These are phyloP conservation scores for Dynastes maya DNA, from an alignment of 2,888 invertebrate genomes.

Conservation along the genomic window DNA sequence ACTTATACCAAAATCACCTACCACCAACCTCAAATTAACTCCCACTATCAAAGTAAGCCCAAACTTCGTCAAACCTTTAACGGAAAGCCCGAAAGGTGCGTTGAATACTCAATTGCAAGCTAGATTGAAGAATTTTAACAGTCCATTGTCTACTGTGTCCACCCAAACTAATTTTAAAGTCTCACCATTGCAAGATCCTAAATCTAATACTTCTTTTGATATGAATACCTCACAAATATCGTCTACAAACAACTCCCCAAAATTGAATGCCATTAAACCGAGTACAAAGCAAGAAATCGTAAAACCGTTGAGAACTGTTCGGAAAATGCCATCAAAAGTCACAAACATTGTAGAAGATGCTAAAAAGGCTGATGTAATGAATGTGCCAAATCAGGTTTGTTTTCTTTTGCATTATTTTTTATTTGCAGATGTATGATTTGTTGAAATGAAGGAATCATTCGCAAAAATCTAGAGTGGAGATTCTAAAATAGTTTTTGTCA, in stretches of 20 bases:
- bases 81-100: constrained; percentile 66
- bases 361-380: constrained; percentile 56
- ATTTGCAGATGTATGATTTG: neutral
- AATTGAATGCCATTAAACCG: constrained; percentile 34
- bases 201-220: neutral
- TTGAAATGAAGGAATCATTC: neutral
- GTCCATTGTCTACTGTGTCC: constrained; percentile 39
- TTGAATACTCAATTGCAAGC: constrained; percentile 66
- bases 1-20: constrained; percentile 43
- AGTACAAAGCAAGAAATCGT: constrained; percentile 23
- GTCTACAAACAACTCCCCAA: neutral
- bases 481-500: no score
- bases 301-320: constrained; percentile 57
- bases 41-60: constrained; percentile 75
- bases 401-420: constrained; percentile 62
- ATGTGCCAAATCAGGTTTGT: constrained; percentile 66
- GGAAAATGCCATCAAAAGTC: constrained; percentile 66
- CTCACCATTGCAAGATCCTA: neutral
- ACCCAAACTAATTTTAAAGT: constrained; percentile 28
- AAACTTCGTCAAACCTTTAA: constrained; percentile 71
- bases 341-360: constrained; percentile 56
- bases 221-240: neutral
- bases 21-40: constrained; percentile 64
- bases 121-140: constrained; percentile 61
- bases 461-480: no score